Evolutionary conservation across 2,113 vertebrate species (phyloP).

Genomic region (Nothoprocta pentlandii): DNA sequence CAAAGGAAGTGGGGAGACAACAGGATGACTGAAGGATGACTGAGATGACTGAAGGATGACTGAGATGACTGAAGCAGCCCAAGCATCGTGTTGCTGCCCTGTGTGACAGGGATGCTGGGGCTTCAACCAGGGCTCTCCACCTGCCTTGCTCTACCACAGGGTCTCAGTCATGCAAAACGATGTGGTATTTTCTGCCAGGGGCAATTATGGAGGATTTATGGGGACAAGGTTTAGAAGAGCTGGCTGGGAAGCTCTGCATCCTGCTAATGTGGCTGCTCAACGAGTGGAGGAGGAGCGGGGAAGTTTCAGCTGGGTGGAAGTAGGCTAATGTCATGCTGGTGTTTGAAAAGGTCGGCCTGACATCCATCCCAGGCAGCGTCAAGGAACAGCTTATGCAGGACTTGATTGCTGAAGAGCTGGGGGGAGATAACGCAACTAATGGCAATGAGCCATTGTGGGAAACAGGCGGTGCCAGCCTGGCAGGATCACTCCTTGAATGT

Average conservation of each 20-base stretch:
- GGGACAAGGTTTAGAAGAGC: not conserved
- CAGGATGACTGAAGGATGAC: not conserved
- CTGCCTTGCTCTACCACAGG: accelerated
- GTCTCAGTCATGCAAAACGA: accelerated
- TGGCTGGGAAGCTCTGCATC: accelerated
- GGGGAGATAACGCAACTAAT: not conserved
- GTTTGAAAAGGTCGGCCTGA: constrained; percentile 17
- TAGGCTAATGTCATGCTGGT: not conserved
- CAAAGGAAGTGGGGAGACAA: constrained; percentile 10
- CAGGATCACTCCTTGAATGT: not conserved
- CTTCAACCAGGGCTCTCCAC: accelerated
- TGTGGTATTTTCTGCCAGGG: not conserved
- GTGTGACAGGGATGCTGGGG: accelerated
- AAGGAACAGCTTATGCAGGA: accelerated
- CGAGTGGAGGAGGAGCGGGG: accelerated
- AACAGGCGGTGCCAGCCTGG: accelerated
- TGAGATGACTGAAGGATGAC: not conserved
- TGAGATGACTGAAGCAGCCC: not conserved
- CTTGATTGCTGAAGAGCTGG: accelerated
- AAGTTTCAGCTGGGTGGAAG: not conserved
- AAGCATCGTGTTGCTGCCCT: not conserved
- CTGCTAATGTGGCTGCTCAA: accelerated
- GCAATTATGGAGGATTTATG: accelerated
- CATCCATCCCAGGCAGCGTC: not conserved
- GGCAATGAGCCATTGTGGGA: accelerated